Evolutionary conservation across 1,140 invertebrate species (phyloP), one percentile per base, ranked within the genome.

Genomic region (Mycetomoellerius zeteki): DNA sequence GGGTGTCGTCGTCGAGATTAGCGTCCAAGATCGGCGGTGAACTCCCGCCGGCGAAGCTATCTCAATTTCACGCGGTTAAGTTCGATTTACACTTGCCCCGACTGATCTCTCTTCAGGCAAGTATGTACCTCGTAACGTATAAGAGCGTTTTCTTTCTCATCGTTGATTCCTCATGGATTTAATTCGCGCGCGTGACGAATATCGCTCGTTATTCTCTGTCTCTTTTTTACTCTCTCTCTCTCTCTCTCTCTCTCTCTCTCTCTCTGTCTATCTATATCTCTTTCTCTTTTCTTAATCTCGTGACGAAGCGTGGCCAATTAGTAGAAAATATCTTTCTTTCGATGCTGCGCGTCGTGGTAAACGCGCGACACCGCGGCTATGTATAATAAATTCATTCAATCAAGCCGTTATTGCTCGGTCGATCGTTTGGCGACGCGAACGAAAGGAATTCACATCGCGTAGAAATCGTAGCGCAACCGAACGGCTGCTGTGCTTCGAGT

Each of bases 21-120:
- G 69, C 80, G 52, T 75, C n/a, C 52, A 21, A 33, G 27, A 27
- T 78, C 82, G 73, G 24, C 37, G 73, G 21, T 33, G 58, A 7
- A 27, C 47, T 24, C n/a, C 72, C 80, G 88, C 27, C 50, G 88
- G 37, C 73, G 86, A 82, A 87, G 86, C 89, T 90, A 85, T 90
- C 80, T 77, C 43, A 78, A 67, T 89, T 86, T 75, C 67, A 75
- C 75, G 88, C 71, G 85, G 77, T 87, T 90, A 84, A 84, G 86
- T 90, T 89, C 88, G 81, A 90, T 90, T 89, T 90, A 85, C 77
- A 90, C 89, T 90, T 90, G 89, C 89, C 89, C 89, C 89, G 89
- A 90, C 89, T 90, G 89, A 90, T 71, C 78, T 75, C 78, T 75
- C 75, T 90, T 90, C 89, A 90, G 89, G 89, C 89, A 90, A 90